A percentile compares a stretch with the other conserved stretches of the same genome.
phyloP scores from a whole-genome alignment of 2,888 invertebrate genomes.

The Eristalinus sepulchralis region DNA sequence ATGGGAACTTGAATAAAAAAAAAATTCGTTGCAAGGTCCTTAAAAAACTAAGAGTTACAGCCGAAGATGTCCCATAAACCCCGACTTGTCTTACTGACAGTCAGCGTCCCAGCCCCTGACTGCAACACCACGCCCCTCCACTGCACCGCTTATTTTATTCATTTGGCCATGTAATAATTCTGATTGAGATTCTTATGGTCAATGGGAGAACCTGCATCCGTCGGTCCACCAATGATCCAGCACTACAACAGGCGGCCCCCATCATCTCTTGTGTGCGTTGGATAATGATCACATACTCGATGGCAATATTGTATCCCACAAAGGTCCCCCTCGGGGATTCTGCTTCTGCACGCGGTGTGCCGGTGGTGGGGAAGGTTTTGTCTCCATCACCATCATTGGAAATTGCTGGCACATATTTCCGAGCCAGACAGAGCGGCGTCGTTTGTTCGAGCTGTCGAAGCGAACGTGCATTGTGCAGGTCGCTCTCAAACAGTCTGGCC shows the following conservation, averaged over 20 bases:
- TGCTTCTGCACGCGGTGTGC: background rate
- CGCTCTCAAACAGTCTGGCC: constrained; percentile 40
- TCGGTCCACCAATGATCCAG: constrained; percentile 28
- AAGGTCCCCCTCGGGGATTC: constrained; percentile 18
- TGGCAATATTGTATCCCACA: constrained; percentile 45
- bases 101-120: constrained; percentile 2
- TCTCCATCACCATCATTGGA: constrained; percentile 61
- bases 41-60: constrained; percentile 55
- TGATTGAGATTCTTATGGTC: constrained; percentile 55
- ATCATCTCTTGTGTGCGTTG: constrained; percentile 15
- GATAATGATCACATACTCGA: constrained; percentile 60
- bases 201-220: background rate
- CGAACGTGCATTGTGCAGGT: constrained; percentile 59
- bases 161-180: constrained; percentile 55
- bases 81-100: constrained; percentile 47
- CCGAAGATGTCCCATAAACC: constrained; percentile 45
- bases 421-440: constrained; percentile 69
- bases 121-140: constrained; percentile 9
- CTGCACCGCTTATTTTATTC: constrained; percentile 21
- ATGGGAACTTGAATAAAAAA: background rate
- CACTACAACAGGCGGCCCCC: constrained; percentile 10
- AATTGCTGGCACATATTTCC: constrained; percentile 68
- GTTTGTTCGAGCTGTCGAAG: constrained; percentile 60
- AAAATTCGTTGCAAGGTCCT: constrained; percentile 57
- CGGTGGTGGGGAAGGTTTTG: constrained; percentile 20